Percentiles rank a stretch among this genome's conserved stretches.
These are phyloP conservation scores for Pogonophryne albipinna DNA, from an alignment of 2,797 vertebrate species.

Conservation along the genomic window DNA sequence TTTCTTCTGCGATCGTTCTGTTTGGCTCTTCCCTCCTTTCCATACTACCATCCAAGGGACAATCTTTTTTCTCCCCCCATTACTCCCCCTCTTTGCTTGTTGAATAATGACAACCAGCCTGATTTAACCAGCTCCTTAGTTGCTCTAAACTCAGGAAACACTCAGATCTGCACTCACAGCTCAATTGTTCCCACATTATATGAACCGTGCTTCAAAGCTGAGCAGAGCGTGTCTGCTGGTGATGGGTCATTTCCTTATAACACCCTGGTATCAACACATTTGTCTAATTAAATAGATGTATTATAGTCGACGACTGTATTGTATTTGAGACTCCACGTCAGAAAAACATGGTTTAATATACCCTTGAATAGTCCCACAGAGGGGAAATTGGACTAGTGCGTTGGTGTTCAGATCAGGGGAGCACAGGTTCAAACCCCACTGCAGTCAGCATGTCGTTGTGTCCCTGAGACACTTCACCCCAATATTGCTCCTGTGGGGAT, in stretches of 20 bases:
- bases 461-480: too few species aligned
- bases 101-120: constrained; percentile 68
- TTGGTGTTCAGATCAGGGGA: too few species aligned
- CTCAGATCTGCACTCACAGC: constrained; percentile 41
- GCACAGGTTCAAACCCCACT: too few species aligned
- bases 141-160: constrained; percentile 59
- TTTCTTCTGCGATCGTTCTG: constrained; percentile 24
- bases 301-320: constrained; percentile 26
- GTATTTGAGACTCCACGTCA: constrained; percentile 7
- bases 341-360: constrained; percentile 18
- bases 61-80: background rate
- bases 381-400: too few species aligned
- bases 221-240: constrained; percentile 7
- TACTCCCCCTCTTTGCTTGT: background rate
- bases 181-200: constrained; percentile 65
- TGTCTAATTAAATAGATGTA: constrained; percentile 36
- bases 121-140: constrained; percentile 25
- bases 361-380: too few species aligned
- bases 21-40: constrained; percentile 15
- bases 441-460: too few species aligned
- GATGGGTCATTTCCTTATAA: constrained; percentile 36
- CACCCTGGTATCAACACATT: constrained; percentile 23
- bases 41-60: constrained; percentile 1
- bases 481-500: too few species aligned
- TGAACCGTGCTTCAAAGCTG: constrained; percentile 36